A percentile compares a stretch with the other conserved stretches of the same genome.
phyloP scores from a whole-genome alignment of 2,888 invertebrate species.

The Eupithecia vulgata region DNA sequence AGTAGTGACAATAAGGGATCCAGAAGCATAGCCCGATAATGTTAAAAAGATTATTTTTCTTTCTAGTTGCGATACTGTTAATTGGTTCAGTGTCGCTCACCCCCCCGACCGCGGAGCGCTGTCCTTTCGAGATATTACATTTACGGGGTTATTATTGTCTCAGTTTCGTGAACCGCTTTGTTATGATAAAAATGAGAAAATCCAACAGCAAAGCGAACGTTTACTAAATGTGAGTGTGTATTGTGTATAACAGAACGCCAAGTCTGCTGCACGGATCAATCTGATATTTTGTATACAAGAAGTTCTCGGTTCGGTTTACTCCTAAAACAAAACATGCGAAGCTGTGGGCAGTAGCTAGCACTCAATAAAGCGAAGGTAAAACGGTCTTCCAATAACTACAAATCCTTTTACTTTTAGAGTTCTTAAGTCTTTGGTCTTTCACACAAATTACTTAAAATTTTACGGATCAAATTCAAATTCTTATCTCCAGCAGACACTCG shows the following conservation, averaged over 20 bases:
- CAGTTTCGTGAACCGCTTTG: neutral
- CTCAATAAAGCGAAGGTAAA: neutral
- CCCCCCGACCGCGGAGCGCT: neutral
- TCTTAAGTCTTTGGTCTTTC: neutral
- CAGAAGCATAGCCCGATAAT: neutral
- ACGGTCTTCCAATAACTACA: neutral
- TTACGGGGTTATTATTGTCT: neutral
- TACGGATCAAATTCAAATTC: conserved; percentile 1
- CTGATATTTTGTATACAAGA: neutral
- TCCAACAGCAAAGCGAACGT: neutral
- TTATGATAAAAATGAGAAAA: neutral
- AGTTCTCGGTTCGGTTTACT: neutral
- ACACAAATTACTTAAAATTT: conserved; percentile 17
- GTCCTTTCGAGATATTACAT: neutral
- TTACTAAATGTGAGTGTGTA: neutral
- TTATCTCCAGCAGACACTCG: conserved; percentile 27
- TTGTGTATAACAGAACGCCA: neutral
- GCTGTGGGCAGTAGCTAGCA: neutral
- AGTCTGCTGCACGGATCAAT: neutral
- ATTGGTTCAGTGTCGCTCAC: neutral
- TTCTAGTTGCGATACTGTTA: neutral
- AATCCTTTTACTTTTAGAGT: neutral
- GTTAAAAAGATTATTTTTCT: too few relatives aligned
- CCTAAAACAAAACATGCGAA: neutral
- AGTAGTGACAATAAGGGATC: neutral